Base-by-base conservation (phyloP, 23 tunicate genomes). In the Halocynthia roretzi region DNA sequence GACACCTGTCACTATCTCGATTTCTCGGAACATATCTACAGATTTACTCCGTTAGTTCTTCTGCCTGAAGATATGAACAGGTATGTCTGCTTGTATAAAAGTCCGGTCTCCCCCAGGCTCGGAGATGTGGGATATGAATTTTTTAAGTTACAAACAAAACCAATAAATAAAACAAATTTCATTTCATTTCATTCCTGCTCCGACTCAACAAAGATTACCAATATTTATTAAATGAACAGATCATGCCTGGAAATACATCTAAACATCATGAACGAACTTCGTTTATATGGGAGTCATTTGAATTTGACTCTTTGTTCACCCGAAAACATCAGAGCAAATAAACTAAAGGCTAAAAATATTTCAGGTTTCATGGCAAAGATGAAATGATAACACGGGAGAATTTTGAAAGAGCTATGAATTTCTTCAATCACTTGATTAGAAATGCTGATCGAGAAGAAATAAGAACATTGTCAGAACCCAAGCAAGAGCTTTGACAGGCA, bases 301-400 rank as follows among this genome's bases (percentile, higher is more conserved):
- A 31, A 31, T 31, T 31, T 31, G 44, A 31, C 44, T 31, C 44
- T 31, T 31, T 31, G 44, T 31, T 31, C 44, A 31, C 44, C 44
- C 44, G 4, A 31, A 31, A 31, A 31, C 44, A 31, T 31, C 44
- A 31, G 2, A 31, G 2, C 44, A 31, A 31, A 31, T 31, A 31
- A 31, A 31, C 44, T 31, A 31, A 31, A 31, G 4, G 44, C 44
- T 4, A 31, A 31, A 31, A 31, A 31, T 70, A 10, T 81, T 70
- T 23, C 86, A 87, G 95, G 62, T 83, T 88, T 17, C 95, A 88
- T 63, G 95, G 83, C 48, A 51, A 77, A 18, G 84, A 88, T 56
- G 95, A 88, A 67, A 61, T 81, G 9, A 31, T 88, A 12, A 70
- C 81, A 10, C 66, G 58, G 58, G 51, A 71, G 18, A 83, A 77